Conservation (phyloP, 2,797 vertebrate genomes). For the Holocentrus rufus region DNA sequence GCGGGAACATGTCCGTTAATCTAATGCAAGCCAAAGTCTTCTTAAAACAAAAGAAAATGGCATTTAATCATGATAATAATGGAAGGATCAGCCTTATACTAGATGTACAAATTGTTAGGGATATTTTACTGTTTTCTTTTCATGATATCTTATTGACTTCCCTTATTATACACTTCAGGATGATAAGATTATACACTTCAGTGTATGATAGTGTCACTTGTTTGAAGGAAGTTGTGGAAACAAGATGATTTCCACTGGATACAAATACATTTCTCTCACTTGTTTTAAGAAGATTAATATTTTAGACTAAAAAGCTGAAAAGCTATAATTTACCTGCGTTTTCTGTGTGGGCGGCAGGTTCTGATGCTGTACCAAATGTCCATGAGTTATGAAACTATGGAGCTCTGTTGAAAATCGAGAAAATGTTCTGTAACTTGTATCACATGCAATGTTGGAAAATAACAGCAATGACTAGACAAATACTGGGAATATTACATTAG, state of each 20-base stretch:
- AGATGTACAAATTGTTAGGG: no score
- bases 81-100: neutral
- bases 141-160: no score
- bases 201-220: neutral
- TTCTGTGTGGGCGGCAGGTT: conserved; percentile 2
- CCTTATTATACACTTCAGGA: no score
- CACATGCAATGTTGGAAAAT: neutral
- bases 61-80: no score
- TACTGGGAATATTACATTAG: neutral
- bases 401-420: neutral
- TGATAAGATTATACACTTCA: no score
- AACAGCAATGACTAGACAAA: neutral
- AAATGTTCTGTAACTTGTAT: neutral
- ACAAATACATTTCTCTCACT: neutral
- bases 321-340: neutral
- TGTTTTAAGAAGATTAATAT: neutral
- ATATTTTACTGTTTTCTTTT: no score
- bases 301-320: neutral
- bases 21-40: neutral
- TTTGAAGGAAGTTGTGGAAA: neutral
- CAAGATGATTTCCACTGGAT: neutral
- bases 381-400: conserved; percentile 18
- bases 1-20: conserved; percentile 38
- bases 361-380: neutral
- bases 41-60: neutral